These are phyloP conservation scores for Paracentrotus lividus DNA, from an alignment of 53 echinoderm and acorn worm genomes.

Conservation along the genomic window DNA sequence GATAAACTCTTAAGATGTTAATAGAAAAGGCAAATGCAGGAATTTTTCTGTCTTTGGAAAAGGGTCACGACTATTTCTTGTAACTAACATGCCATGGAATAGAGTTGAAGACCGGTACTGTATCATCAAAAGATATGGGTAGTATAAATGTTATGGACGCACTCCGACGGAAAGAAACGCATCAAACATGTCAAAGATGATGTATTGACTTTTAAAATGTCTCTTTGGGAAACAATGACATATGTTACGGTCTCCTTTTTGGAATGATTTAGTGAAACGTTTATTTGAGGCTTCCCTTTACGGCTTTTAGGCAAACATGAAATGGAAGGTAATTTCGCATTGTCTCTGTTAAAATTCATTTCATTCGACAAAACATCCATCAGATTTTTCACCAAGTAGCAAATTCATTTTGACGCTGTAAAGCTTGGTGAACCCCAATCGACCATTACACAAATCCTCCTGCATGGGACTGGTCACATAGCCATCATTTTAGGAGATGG, in stretches of 20 bases:
- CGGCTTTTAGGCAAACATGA: conserved; percentile 44
- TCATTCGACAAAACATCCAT: conserved; percentile 31
- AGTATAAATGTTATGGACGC: conserved; percentile 46
- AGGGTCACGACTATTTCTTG: not conserved
- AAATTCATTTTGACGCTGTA: conserved; percentile 35
- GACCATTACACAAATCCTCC: not conserved
- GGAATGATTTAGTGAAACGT: conserved; percentile 64
- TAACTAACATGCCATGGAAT: not conserved
- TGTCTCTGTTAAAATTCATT: conserved; percentile 36
- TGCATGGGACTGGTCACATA: conserved; percentile 11
- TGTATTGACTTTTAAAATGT: conserved; percentile 67
- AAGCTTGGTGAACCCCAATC: conserved; percentile 36
- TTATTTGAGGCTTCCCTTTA: conserved; percentile 48
- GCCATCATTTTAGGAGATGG: conserved; percentile 19
- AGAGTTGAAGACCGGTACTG: not conserved
- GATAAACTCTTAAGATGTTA: not conserved
- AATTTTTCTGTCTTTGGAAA: not conserved
- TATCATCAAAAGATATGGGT: conserved; percentile 56
- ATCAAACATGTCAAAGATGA: conserved; percentile 52
- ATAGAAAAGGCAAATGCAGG: not conserved
- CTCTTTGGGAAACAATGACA: conserved; percentile 59
- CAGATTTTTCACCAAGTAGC: conserved; percentile 2
- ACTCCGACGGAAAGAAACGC: conserved; percentile 8
- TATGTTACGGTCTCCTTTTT: conserved; percentile 52
- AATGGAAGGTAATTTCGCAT: conserved; percentile 56